Evolutionary conservation across 1,140 invertebrate genomes (phyloP).

Genomic region (Sycobia sp.): DNA sequence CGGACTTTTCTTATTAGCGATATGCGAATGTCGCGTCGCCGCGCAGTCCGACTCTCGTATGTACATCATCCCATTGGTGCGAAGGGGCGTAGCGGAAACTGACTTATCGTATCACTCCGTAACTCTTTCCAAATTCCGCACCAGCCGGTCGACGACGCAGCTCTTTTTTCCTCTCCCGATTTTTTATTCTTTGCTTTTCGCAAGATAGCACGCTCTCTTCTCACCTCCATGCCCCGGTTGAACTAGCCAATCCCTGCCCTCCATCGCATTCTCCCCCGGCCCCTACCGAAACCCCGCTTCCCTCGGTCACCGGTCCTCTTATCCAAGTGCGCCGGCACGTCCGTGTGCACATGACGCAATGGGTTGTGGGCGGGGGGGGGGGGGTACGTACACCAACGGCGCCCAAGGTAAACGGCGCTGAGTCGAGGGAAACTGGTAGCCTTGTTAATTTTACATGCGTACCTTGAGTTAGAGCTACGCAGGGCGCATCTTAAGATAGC

Average conservation of each 20-base stretch:
- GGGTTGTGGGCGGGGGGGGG: background rate
- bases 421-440: slow-evolving; percentile 14
- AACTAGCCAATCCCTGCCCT: background rate
- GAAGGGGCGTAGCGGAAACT: no score
- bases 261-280: background rate
- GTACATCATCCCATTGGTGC: no score
- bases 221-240: background rate
- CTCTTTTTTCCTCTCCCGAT: slow-evolving; percentile 12
- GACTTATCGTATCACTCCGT: no score
- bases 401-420: slow-evolving; percentile 24
- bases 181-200: slow-evolving; percentile 3
- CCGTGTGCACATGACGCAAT: no score
- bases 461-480: slow-evolving; percentile 23
- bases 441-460: slow-evolving; percentile 34
- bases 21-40: no score
- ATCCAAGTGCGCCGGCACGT: background rate
- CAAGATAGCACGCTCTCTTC: background rate
- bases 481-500: slow-evolving; percentile 16
- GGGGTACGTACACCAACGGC: background rate
- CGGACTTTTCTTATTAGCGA: no score
- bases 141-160: background rate
- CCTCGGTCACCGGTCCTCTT: background rate
- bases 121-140: no score
- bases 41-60: no score
- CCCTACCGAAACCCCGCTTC: background rate